These are phyloP conservation scores for Equus quagga DNA, from an alignment of 2,113 vertebrate species.

Conservation along the genomic window DNA sequence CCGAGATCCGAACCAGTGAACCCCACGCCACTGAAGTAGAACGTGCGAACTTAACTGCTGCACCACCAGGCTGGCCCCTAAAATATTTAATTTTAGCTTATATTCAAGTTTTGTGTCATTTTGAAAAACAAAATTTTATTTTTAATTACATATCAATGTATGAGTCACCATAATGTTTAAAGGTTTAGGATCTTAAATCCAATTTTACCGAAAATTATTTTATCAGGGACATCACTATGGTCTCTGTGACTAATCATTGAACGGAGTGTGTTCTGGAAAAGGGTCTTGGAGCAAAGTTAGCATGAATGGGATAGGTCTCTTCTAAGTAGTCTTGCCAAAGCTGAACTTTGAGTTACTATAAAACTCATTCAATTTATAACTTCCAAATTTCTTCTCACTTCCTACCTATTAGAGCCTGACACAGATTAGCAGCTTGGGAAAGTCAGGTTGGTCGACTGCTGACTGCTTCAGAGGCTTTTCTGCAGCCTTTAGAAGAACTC, in stretches of 20 bases:
- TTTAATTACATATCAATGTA: not conserved
- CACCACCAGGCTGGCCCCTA: no score
- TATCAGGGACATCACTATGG: not conserved
- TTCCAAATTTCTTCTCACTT: not conserved
- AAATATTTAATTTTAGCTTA: not conserved
- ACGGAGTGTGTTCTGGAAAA: not conserved
- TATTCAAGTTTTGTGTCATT: not conserved
- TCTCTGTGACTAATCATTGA: not conserved
- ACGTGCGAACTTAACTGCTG: no score
- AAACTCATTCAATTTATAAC: conserved; percentile 29
- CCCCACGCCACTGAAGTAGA: no score
- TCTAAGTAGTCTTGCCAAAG: not conserved
- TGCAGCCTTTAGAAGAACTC: not conserved
- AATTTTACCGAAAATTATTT: not conserved
- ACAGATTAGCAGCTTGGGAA: not conserved
- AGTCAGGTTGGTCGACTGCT: not conserved
- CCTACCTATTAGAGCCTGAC: not conserved
- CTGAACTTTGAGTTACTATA: conserved; percentile 7
- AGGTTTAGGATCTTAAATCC: not conserved
- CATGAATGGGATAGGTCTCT: not conserved
- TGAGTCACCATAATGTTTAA: not conserved
- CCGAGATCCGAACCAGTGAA: no score
- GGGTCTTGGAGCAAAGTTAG: not conserved
- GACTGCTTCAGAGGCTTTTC: not conserved
- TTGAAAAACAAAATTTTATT: not conserved